A percentile compares a stretch with the other conserved stretches of the same genome.
Evolutionary conservation across 2,888 invertebrate genomes (phyloP).

Genomic region (Agrilus cyanescens): DNA sequence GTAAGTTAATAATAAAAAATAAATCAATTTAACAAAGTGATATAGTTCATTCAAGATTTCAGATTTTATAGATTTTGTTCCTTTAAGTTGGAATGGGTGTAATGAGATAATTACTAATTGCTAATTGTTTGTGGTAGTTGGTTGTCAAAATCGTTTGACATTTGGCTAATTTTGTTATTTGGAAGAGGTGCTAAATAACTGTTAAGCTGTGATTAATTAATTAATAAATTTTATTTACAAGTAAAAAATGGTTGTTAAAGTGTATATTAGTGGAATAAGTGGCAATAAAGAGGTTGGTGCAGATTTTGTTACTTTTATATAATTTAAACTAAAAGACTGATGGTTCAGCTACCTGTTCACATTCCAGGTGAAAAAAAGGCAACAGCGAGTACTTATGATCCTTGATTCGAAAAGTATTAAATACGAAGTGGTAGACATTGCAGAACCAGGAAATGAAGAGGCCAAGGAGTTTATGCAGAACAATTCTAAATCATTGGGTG

Average conservation of each 20-base stretch:
- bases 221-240: constrained; percentile 3
- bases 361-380: constrained; percentile 83
- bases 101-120: no score
- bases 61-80: no score
- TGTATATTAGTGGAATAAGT: constrained; percentile 85
- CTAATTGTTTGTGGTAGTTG: constrained; percentile 4
- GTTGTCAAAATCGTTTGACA: constrained; percentile 6
- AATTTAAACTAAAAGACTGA: neutral
- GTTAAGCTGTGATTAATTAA: constrained; percentile 1
- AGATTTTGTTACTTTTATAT: neutral
- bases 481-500: constrained; percentile 65
- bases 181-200: no score
- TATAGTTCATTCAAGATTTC: no score
- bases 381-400: constrained; percentile 87
- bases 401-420: constrained; percentile 83
- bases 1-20: no score
- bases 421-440: constrained; percentile 86
- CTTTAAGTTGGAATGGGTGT: no score
- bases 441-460: constrained; percentile 81
- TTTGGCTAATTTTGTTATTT: no score
- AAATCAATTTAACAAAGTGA: no score
- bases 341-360: constrained; percentile 7
- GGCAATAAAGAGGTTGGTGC: constrained; percentile 86
- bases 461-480: constrained; percentile 88
- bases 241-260: constrained; percentile 71